Conservation (phyloP, 2,113 vertebrate species). For the Conger conger region DNA sequence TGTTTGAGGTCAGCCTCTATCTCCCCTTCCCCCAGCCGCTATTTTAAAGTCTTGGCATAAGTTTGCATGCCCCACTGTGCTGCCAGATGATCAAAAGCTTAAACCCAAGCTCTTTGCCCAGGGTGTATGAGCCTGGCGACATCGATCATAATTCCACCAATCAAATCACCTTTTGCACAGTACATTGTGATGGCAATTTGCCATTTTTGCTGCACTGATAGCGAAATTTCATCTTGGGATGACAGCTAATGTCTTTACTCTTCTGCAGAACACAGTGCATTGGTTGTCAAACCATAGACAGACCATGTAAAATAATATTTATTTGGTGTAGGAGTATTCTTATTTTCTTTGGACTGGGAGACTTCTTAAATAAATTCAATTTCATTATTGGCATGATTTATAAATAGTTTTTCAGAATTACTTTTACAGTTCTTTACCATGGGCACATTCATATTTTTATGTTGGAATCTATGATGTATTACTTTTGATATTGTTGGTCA, state of each 20-base stretch:
- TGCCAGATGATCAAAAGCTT: slow-evolving; percentile 53
- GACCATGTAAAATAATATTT: not conserved
- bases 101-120: slow-evolving; percentile 30
- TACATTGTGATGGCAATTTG: slow-evolving; percentile 46
- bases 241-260: slow-evolving; percentile 50
- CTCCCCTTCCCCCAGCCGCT: slow-evolving; percentile 29
- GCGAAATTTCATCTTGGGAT: slow-evolving; percentile 56
- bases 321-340: not conserved
- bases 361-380: too few species aligned
- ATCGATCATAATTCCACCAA: slow-evolving; percentile 47
- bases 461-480: too few species aligned
- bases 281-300: not conserved
- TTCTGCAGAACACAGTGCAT: slow-evolving; percentile 34
- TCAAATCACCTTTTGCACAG: slow-evolving; percentile 39
- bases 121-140: slow-evolving; percentile 28
- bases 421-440: not conserved
- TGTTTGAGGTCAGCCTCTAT: slow-evolving; percentile 33
- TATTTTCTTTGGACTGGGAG: not conserved
- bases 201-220: slow-evolving; percentile 38
- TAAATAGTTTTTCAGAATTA: too few species aligned
- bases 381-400: too few species aligned
- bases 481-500: too few species aligned
- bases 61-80: slow-evolving; percentile 32
- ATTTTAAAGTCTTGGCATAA: slow-evolving; percentile 50
- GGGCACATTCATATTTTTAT: not conserved